Conservation (phyloP, 2,113 vertebrate genomes). For the Balaeniceps rex region DNA sequence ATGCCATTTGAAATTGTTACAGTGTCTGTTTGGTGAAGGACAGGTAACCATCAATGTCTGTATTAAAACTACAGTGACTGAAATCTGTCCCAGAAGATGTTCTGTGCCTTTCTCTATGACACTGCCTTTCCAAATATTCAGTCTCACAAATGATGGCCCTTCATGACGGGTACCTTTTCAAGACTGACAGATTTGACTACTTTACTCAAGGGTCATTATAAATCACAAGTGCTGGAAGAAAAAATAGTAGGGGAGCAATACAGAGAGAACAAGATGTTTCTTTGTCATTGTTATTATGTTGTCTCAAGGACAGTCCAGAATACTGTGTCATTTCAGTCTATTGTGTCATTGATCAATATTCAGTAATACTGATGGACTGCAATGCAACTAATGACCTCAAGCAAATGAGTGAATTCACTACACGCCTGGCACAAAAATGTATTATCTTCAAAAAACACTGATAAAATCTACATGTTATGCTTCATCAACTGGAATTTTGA, state of each 20-base stretch:
- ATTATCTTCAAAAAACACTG: background rate
- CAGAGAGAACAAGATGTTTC: constrained; percentile 18
- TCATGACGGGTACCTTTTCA: background rate
- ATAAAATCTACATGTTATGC: background rate
- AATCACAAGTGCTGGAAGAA: background rate
- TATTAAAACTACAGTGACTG: background rate
- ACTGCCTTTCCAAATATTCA: background rate
- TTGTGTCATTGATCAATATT: constrained; percentile 32
- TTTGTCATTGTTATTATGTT: background rate
- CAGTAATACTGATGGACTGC: background rate
- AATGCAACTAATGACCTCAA: background rate
- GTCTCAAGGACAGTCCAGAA: constrained; percentile 10
- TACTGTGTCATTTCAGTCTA: background rate
- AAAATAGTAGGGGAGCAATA: background rate
- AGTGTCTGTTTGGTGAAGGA: background rate
- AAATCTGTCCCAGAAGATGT: constrained; percentile 19
- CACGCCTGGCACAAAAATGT: background rate
- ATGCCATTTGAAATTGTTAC: background rate
- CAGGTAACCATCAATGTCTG: background rate
- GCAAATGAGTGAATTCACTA: background rate
- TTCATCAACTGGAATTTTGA: background rate
- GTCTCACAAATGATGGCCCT: constrained; percentile 2
- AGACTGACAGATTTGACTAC: constrained; percentile 3
- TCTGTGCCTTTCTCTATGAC: background rate
- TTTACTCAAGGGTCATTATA: constrained; percentile 17